These are phyloP conservation scores for Hyposmocoma kahamanoa DNA, from an alignment of 1,140 invertebrate species.

Conservation along the genomic window DNA sequence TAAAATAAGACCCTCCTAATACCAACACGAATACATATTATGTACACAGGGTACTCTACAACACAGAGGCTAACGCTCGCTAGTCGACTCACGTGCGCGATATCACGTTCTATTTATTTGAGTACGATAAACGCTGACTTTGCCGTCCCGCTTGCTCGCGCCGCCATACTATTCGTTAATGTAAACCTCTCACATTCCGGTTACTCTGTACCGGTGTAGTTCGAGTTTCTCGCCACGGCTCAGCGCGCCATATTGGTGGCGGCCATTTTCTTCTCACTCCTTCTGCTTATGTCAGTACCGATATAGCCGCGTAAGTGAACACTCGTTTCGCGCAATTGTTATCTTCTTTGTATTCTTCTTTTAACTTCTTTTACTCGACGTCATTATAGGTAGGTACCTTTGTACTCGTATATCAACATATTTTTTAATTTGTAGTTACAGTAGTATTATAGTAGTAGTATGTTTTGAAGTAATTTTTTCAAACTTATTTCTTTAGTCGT, in stretches of 20 bases:
- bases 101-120: slow-evolving; percentile 6
- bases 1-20: slow-evolving; percentile 27
- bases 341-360: slow-evolving; percentile 59
- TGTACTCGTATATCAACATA: neutral
- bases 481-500: neutral
- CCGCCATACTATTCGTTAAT: slow-evolving; percentile 1
- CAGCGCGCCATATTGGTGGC: slow-evolving; percentile 31
- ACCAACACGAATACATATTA: slow-evolving; percentile 4
- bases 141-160: too few relatives aligned
- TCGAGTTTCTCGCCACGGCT: slow-evolving; percentile 30
- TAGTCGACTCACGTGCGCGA: neutral
- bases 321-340: slow-evolving; percentile 33
- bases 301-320: slow-evolving; percentile 30
- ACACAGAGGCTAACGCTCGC: slow-evolving; percentile 6
- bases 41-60: slow-evolving; percentile 30
- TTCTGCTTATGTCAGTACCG: slow-evolving; percentile 55
- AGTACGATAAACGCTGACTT: too few relatives aligned
- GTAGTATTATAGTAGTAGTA: neutral
- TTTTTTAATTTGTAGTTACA: neutral
- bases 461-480: neutral
- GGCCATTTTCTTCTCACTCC: slow-evolving; percentile 68
- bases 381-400: slow-evolving; percentile 36
- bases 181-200: slow-evolving; percentile 23
- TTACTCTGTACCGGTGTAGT: slow-evolving; percentile 41
- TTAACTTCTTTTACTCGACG: slow-evolving; percentile 33